Conservation (phyloP, 2,888 invertebrate species). For the Drosophila leonis region DNA sequence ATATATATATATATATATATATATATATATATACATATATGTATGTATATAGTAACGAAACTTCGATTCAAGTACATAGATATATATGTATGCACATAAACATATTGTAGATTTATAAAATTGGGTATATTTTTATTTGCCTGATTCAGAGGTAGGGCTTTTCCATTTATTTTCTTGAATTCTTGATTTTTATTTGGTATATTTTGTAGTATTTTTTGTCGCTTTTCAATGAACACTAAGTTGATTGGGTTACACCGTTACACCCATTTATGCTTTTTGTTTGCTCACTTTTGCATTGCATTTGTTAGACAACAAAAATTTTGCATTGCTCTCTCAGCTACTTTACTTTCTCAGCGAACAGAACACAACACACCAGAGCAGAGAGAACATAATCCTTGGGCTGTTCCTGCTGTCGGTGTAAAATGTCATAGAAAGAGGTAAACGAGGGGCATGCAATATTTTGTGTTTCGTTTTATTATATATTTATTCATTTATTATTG, state of each 20-base stretch:
- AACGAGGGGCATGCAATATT: conserved; percentile 55
- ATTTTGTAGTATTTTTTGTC: conserved; percentile 5
- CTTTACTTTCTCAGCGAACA: conserved; percentile 25
- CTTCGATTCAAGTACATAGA: too few relatives aligned
- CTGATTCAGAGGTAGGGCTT: conserved; percentile 41
- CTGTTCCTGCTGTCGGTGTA: conserved; percentile 79
- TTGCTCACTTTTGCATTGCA: conserved; percentile 26
- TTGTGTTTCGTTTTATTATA: conserved; percentile 17
- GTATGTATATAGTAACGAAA: conserved; percentile 10
- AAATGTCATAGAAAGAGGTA: conserved; percentile 36
- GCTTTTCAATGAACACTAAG: conserved; percentile 9
- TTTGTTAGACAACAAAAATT: conserved; percentile 29
- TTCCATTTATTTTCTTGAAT: conserved; percentile 22
- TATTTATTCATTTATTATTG: conserved; percentile 4
- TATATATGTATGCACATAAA: conserved; percentile 15
- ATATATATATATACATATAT: conserved; percentile 17
- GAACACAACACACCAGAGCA: conserved; percentile 59
- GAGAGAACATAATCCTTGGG: conserved; percentile 85
- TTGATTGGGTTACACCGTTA: conserved; percentile 1
- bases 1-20: conserved; percentile 13
- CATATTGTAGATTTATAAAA: conserved; percentile 15
- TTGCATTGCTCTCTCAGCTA: conserved; percentile 35
- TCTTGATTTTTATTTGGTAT: conserved; percentile 18
- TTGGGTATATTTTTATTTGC: conserved; percentile 19
- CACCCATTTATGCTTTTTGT: background rate